Percentiles rank a stretch among this genome's conserved stretches.
phyloP scores from a whole-genome alignment of 2,797 vertebrate species.

The Intellagama lesueurii region DNA sequence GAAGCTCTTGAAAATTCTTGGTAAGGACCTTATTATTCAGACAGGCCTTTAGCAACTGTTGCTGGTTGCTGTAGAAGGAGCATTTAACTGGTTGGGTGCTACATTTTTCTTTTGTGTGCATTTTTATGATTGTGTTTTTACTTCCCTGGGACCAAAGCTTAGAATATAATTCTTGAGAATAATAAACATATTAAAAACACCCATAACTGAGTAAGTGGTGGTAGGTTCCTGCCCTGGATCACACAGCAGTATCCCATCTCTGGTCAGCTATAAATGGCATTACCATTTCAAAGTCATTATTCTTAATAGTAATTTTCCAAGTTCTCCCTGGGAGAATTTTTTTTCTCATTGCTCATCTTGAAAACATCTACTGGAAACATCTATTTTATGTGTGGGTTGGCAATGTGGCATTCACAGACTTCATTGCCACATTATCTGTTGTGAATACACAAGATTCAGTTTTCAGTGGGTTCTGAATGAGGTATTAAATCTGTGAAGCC shows the following conservation, averaged over 20 bases:
- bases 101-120: not conserved
- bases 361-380: constrained; percentile 73
- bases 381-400: constrained; percentile 58
- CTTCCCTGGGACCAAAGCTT: too few species aligned
- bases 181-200: not conserved
- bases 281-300: not conserved
- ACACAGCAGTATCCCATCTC: not conserved
- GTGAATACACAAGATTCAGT: constrained; percentile 41
- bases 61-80: too few species aligned
- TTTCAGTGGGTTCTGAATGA: constrained; percentile 49
- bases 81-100: too few species aligned
- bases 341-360: constrained; percentile 39
- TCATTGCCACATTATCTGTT: constrained; percentile 66
- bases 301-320: not conserved
- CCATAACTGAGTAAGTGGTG: not conserved
- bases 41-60: too few species aligned
- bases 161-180: too few species aligned
- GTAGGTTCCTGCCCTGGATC: not conserved
- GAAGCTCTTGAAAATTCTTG: not conserved
- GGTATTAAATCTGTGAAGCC: constrained; percentile 57
- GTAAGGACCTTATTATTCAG: too few species aligned
- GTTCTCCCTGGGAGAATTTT: constrained; percentile 31
- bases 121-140: not conserved
- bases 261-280: not conserved
- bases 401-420: constrained; percentile 70